A percentile compares a stretch with the other conserved stretches of the same genome.
These are phyloP conservation scores for Chroicocephalus ridibundus DNA, from an alignment of 2,113 vertebrate species.

Conservation along the genomic window DNA sequence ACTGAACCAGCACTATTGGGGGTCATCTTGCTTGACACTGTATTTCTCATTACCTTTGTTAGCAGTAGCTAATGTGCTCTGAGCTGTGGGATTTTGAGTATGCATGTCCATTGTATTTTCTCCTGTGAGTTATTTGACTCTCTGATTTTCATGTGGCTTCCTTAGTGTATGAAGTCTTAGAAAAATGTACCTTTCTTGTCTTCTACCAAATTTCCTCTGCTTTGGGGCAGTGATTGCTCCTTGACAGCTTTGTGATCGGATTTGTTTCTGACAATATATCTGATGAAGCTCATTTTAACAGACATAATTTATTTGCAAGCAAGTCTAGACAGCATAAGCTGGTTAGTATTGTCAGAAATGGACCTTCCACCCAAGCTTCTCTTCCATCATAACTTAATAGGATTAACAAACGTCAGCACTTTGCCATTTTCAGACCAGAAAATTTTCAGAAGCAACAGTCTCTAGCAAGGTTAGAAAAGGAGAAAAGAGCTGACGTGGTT, in stretches of 20 bases:
- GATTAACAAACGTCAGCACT: background rate
- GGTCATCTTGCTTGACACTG: background rate
- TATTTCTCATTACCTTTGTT: background rate
- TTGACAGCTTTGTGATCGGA: background rate
- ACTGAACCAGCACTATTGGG: background rate
- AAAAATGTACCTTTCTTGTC: background rate
- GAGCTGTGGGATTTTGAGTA: background rate
- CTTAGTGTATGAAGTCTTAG: background rate
- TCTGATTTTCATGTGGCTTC: background rate
- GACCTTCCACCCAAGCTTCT: background rate
- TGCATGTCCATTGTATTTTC: background rate
- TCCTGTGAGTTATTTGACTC: background rate
- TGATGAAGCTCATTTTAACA: background rate
- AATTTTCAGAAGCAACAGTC: background rate
- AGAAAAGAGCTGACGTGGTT: background rate
- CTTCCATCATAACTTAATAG: background rate
- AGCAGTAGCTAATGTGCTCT: background rate
- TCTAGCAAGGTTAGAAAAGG: background rate
- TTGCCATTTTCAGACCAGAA: rapidly evolving
- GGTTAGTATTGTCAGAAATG: background rate
- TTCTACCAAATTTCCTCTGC: background rate
- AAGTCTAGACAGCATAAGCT: background rate
- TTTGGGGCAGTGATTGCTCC: background rate
- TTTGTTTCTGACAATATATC: background rate
- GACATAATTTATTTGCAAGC: background rate